Evolutionary conservation across 2,113 vertebrate genomes (phyloP).

Genomic region (Notiomystis cincta): DNA sequence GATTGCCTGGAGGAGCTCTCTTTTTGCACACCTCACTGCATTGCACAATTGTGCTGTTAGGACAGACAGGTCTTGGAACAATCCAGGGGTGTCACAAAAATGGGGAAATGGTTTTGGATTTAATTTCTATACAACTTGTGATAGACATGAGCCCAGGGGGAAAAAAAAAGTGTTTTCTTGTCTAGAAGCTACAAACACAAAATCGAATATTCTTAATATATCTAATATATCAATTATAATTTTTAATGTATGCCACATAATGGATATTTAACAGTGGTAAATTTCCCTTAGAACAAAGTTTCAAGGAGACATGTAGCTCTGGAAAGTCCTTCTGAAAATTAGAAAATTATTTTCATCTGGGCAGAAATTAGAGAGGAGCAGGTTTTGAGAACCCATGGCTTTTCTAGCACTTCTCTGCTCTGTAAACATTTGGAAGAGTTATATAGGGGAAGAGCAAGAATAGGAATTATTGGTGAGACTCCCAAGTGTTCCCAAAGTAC

Average conservation of each 20-base stretch:
- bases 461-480: neutral
- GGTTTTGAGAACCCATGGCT: neutral
- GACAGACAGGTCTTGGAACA: neutral
- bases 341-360: neutral
- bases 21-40: neutral
- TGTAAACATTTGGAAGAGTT: neutral
- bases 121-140: neutral
- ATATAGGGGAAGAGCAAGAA: neutral
- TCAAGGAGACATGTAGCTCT: neutral
- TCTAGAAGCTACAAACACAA: neutral
- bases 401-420: neutral
- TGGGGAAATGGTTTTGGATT: neutral
- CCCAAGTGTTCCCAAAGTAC: neutral
- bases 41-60: neutral
- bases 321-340: neutral
- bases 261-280: neutral
- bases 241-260: neutral
- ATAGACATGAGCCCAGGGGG: fast-evolving
- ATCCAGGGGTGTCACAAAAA: neutral
- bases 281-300: neutral
- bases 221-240: neutral
- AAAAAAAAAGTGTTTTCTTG: neutral
- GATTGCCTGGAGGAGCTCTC: neutral
- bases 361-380: neutral
- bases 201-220: neutral